These are phyloP conservation scores for Acromyrmex heyeri DNA, from an alignment of 1,140 invertebrate species.

Conservation along the genomic window DNA sequence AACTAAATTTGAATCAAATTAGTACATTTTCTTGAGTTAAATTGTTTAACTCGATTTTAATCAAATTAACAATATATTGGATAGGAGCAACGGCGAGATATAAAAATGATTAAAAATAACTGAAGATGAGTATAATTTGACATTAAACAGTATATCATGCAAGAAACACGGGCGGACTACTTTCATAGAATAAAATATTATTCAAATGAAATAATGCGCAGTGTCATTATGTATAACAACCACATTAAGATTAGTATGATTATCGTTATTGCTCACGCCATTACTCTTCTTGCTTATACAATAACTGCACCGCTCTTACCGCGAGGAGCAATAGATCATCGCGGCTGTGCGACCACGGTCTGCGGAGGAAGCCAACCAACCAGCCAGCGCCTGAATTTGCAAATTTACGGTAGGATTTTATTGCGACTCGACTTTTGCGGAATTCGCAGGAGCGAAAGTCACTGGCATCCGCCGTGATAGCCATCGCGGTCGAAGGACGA, in stretches of 20 bases:
- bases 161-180: too few relatives aligned
- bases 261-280: not conserved
- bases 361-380: conserved; percentile 8
- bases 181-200: not conserved
- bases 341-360: not conserved
- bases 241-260: conserved; percentile 17
- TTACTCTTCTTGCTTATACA: conserved; percentile 31
- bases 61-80: too few relatives aligned
- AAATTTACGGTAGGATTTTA: conserved; percentile 66
- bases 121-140: too few relatives aligned
- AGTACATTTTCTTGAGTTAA: too few relatives aligned
- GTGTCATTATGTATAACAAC: not conserved
- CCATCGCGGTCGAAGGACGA: not conserved
- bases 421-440: conserved; percentile 61
- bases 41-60: too few relatives aligned
- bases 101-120: too few relatives aligned
- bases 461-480: not conserved
- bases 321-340: conserved; percentile 48
- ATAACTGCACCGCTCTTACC: conserved; percentile 37
- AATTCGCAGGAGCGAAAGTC: conserved; percentile 51
- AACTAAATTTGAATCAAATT: too few relatives aligned
- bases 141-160: too few relatives aligned
- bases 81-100: too few relatives aligned
- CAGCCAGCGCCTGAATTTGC: conserved; percentile 28
- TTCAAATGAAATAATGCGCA: not conserved